Evolutionary conservation across 1,140 invertebrate species (phyloP), one percentile per base, ranked within the genome.

Genomic region (Bombus confusus): DNA sequence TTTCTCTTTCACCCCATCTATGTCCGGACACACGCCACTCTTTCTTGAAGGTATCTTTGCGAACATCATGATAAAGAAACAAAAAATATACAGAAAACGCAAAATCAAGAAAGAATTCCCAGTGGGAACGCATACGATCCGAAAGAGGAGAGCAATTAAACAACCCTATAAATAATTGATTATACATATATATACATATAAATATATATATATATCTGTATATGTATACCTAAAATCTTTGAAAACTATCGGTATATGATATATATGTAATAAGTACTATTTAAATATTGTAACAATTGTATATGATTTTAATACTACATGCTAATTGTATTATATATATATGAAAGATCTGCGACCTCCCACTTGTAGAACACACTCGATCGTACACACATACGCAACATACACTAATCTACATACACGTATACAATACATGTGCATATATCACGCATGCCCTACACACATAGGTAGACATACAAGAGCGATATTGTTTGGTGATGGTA

Each of bases 251-350:
- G 94, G 91, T 94, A 94, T 94, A 94, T 94, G 92, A 93, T 93
- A 94, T 94, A 94, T 93, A 94, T 95, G 93, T 95, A 95, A 95
- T 95, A 95, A 95, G 94, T 95, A 95, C 92, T 95, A 95, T 95
- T 95, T 95, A 95, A 95, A 95, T 94, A 95, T 95, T 95, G 94
- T 95, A 95, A 95, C 94, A 95, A 95, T 95, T 95, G 94, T 95
- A 95, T 95, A 95, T 95, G 94, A 95, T 95, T 95, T 95, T 95
- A 95, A 93, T 95, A 95, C 93, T 95, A 95, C 93, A 95, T 92
- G 94, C 94, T 95, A 94, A 95, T 95, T 95, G 95, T 95, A 95
- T 95, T 94, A 95, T 95, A 95, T 95, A 94, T 93, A 94, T 94
- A 94, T 94, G 92, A 94, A 94, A 93, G 93, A 95, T 95, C 94